These are phyloP conservation scores for Leptoteleia sp. DNA, from an alignment of 1,140 invertebrate species.

Conservation along the genomic window DNA sequence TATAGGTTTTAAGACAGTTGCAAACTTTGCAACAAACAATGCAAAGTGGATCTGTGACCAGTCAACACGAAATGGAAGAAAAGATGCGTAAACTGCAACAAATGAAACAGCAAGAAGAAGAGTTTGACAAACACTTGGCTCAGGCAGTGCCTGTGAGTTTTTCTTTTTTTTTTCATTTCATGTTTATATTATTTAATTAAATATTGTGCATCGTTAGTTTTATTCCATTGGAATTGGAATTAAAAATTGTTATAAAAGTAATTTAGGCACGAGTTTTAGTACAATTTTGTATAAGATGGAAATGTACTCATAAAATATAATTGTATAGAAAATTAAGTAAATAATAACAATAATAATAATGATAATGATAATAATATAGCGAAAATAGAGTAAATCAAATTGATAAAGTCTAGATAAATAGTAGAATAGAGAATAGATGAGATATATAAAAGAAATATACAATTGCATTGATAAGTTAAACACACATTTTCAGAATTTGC, in stretches of 20 bases:
- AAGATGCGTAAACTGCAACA: constrained; percentile 86
- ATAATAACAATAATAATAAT: no score
- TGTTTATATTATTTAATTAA: background rate
- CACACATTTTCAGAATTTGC: constrained; percentile 83
- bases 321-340: no score
- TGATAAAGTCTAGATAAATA: no score
- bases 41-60: constrained; percentile 74
- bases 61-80: constrained; percentile 85
- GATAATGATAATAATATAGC: background rate
- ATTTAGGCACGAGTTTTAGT: no score
- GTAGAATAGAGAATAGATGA: no score
- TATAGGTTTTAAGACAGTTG: constrained; percentile 86
- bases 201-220: no score
- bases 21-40: constrained; percentile 84
- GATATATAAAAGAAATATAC: constrained; percentile 9
- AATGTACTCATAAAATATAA: no score
- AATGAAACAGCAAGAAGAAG: constrained; percentile 88
- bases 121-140: constrained; percentile 89
- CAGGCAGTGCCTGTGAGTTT: constrained; percentile 84
- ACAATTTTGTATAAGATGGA: no score
- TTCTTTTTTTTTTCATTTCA: constrained; percentile 2
- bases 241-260: no score
- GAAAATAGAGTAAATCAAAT: no score
- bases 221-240: no score
- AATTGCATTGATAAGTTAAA: constrained; percentile 50